Evolutionary conservation across 2,797 vertebrate genomes (phyloP), one percentile per base, ranked within the genome.

Genomic region (Microctenopoma lineatum): DNA sequence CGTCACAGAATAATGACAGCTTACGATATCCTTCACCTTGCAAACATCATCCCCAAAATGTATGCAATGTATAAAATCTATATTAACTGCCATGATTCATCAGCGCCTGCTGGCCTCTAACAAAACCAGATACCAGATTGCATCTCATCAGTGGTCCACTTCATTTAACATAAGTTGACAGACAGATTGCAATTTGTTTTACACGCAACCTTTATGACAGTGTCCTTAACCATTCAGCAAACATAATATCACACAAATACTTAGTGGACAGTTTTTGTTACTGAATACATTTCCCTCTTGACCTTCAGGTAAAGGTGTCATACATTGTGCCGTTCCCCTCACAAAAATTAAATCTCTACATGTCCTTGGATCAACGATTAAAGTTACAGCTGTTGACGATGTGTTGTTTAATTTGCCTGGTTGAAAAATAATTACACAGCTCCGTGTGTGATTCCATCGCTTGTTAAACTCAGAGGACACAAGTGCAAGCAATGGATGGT

Each of bases 181-280:
- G 86, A 91, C 89, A 89, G 84, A 88, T 89, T 88, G 88, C 84
- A 89, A 87, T 92, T 93, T 90, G 73, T 84, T 92, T 92, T 87
- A 86, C 86, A 84, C 74, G 80, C 73, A 86, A 57, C 72, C 79
- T 88, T 91, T 88, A 88, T 80, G 84, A 85, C 80, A 55, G 75
- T 72, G 73, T 80, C 77, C 77, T 85, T 83, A 87, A 80, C 81
- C 83, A 85, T 75, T 74, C 83, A 64, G 55, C 68, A 80, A 82
- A 86, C 79, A 78, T 62, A 62, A 77, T 74, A 86, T 85, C 65
- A 75, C 83, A 70, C 66, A 70, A 77, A 73, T 86, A 72, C 79
- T 91, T 87, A 80, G 78, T 53, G 67, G 34, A 15, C 53, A 77
- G 56, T 87, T 89, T 85, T 76, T 70, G 45, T 21, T 21, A 21